A percentile compares a stretch with the other conserved stretches of the same genome.
Conservation (phyloP, 2,797 vertebrate genomes). For the Manis pentadactyla region DNA sequence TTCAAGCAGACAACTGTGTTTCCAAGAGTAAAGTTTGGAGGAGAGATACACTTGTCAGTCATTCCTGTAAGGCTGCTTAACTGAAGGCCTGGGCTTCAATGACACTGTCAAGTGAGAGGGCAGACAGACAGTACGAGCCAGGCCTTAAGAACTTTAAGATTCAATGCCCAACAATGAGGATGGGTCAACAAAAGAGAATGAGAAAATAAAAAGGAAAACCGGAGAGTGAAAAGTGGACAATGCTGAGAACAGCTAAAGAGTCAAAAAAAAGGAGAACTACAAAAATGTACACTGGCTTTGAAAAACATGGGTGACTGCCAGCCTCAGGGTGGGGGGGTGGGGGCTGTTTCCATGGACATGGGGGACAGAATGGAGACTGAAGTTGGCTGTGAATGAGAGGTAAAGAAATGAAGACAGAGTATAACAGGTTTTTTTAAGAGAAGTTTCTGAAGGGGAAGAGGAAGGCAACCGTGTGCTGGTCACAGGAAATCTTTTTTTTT, state of each 20-base stretch:
- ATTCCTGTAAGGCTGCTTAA: neutral
- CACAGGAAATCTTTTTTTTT: neutral
- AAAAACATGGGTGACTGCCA: neutral
- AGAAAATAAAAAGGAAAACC: neutral
- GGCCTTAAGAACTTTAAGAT: neutral
- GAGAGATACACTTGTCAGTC: neutral
- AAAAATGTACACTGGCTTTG: neutral
- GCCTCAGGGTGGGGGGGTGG: neutral
- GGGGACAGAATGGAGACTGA: neutral
- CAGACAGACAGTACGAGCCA: neutral
- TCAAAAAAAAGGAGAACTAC: neutral
- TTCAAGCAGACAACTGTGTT: neutral
- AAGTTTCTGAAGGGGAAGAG: neutral
- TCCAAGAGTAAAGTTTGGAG: neutral
- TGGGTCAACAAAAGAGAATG: neutral
- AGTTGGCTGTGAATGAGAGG: neutral
- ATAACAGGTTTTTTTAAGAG: neutral
- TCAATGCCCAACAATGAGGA: neutral
- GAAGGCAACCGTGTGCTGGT: neutral
- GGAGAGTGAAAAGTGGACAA: neutral
- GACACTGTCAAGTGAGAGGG: neutral
- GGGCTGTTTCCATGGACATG: neutral
- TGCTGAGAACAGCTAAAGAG: neutral
- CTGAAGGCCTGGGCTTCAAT: neutral
- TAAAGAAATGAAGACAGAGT: neutral